Evolutionary conservation across 2,888 invertebrate genomes (phyloP).

Genomic region (Panopea generosa): DNA sequence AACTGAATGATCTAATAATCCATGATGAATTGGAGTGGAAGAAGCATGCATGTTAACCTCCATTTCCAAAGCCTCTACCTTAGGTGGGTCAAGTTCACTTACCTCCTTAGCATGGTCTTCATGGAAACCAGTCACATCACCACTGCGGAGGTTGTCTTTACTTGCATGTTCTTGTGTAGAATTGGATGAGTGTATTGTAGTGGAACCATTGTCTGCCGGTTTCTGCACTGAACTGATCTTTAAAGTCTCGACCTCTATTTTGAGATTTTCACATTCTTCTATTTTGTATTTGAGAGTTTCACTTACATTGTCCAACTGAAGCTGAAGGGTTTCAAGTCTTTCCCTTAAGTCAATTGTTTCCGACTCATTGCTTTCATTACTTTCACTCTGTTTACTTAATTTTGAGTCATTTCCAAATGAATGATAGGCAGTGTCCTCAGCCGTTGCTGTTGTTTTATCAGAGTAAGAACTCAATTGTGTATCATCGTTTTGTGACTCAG

Average conservation of each 20-base stretch:
- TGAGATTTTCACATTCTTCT: conserved; percentile 36
- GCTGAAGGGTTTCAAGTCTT: conserved; percentile 10
- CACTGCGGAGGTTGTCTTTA: not conserved
- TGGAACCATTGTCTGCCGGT: too few species aligned
- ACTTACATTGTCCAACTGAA: conserved; percentile 7
- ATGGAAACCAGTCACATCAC: not conserved
- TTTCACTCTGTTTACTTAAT: too few species aligned
- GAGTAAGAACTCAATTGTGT: not conserved
- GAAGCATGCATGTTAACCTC: conserved; percentile 66
- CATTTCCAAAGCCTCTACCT: conserved; percentile 52
- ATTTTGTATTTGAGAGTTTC: conserved; percentile 16
- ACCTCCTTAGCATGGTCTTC: conserved; percentile 25
- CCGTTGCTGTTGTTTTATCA: not conserved
- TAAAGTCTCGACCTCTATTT: not conserved
- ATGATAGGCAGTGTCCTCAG: conserved; percentile 23
- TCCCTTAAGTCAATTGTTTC: not conserved
- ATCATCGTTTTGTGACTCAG: not conserved
- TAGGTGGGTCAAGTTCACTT: conserved; percentile 45
- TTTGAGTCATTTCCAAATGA: conserved; percentile 5
- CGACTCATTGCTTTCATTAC: not conserved
- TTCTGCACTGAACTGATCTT: too few species aligned
- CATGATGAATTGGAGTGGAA: conserved; percentile 53
- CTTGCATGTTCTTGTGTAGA: not conserved
- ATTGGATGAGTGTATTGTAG: too few species aligned
- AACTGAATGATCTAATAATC: not conserved